phyloP scores from a whole-genome alignment of 1,140 invertebrate species.

The Daktulosphaira vitifoliae region DNA sequence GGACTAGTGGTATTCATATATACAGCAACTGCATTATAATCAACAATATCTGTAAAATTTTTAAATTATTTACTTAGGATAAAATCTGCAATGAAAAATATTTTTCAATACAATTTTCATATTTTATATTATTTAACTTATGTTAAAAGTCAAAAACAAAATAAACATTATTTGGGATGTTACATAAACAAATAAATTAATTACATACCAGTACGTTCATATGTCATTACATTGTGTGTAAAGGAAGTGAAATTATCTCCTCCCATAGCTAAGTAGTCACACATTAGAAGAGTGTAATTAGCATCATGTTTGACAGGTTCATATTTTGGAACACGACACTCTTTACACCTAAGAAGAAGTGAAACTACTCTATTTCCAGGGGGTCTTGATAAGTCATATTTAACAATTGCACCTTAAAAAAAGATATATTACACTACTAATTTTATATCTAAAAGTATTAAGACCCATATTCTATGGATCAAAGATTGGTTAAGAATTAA shows the following conservation, averaged over 20 bases:
- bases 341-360: constrained; percentile 46
- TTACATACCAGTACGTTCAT: neutral
- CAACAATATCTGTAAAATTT: neutral
- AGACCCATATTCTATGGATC: no score
- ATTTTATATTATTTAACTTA: neutral
- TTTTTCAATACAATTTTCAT: no score
- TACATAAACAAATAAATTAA: neutral
- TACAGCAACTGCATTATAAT: neutral
- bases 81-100: no score
- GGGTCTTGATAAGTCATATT: constrained; percentile 49
- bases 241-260: constrained; percentile 47
- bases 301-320: constrained; percentile 38
- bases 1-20: constrained; percentile 10
- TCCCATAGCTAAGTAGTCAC: constrained; percentile 48
- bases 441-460: no score
- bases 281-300: constrained; percentile 48
- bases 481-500: no score
- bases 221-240: neutral
- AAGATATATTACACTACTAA: neutral
- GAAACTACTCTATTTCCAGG: constrained; percentile 47
- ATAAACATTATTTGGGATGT: neutral
- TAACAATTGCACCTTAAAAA: constrained; percentile 42
- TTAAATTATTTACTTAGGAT: neutral
- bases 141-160: neutral
- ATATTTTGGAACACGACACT: constrained; percentile 48